Percentiles rank a stretch among this genome's conserved stretches.
These are phyloP conservation scores for Pseudochirops cupreus DNA, from an alignment of 2,797 vertebrate species.

Conservation along the genomic window DNA sequence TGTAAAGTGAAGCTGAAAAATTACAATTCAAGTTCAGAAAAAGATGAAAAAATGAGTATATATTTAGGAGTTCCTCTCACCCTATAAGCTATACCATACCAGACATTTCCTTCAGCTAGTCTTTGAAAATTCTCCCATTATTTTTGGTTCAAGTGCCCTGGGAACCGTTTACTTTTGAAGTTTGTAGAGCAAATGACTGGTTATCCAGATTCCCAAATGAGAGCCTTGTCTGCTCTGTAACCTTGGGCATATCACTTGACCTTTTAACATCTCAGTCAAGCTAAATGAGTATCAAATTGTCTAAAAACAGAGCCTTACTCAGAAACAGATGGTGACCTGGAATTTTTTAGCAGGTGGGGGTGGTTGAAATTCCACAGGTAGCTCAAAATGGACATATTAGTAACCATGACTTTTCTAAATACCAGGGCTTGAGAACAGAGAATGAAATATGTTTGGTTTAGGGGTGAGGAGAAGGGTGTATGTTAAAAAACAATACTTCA, in stretches of 20 bases:
- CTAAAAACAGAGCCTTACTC: slow-evolving; percentile 48
- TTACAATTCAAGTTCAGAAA: neutral
- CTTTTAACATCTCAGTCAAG: slow-evolving; percentile 33
- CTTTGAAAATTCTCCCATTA: slow-evolving; percentile 57
- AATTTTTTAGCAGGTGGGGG: slow-evolving; percentile 50
- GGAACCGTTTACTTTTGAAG: slow-evolving; percentile 56
- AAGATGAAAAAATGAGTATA: neutral
- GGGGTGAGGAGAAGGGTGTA: slow-evolving; percentile 25
- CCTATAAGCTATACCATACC: neutral
- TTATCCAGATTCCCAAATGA: slow-evolving; percentile 19
- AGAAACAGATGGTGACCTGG: slow-evolving; percentile 66
- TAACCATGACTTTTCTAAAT: slow-evolving; percentile 3
- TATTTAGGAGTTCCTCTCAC: neutral
- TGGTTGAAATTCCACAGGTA: slow-evolving; percentile 43
- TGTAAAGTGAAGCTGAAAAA: neutral
- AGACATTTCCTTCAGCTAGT: fast-evolving
- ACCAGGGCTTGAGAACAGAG: slow-evolving; percentile 14
- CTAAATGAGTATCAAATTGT: slow-evolving; percentile 55
- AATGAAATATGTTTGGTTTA: slow-evolving; percentile 21
- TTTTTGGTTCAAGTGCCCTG: slow-evolving; percentile 57
- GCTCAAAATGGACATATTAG: neutral
- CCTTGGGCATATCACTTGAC: slow-evolving; percentile 57
- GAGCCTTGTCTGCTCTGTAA: neutral
- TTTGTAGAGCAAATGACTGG: neutral
- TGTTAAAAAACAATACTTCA: neutral